phyloP scores from a whole-genome alignment of 2,797 vertebrate species.

The Mus caroli region DNA sequence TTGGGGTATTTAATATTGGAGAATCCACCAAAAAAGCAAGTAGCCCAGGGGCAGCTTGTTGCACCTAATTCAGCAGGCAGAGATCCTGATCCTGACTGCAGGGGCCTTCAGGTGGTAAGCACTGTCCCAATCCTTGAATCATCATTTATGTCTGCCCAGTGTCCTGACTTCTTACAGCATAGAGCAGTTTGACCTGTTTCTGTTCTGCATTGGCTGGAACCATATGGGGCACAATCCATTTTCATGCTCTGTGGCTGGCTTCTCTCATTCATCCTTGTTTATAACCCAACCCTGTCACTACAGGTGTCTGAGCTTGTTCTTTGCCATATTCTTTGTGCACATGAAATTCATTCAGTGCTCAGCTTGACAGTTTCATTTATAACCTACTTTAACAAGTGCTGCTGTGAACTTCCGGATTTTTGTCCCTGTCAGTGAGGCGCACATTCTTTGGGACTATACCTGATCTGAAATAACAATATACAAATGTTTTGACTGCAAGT shows the following conservation, averaged over 20 bases:
- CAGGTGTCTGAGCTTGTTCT: background rate
- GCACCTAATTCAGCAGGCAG: background rate
- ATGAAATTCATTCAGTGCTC: background rate
- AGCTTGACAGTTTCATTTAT: background rate
- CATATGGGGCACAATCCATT: background rate
- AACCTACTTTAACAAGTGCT: background rate
- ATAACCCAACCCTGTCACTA: background rate
- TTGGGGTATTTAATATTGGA: background rate
- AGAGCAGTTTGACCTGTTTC: background rate
- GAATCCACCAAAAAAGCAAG: background rate
- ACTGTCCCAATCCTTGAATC: background rate
- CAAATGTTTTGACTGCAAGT: too few species aligned
- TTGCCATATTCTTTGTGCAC: background rate
- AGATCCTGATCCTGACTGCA: background rate
- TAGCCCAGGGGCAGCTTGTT: background rate
- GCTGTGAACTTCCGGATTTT: background rate
- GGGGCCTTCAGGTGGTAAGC: background rate
- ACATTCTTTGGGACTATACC: background rate
- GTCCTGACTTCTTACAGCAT: background rate
- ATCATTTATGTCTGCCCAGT: background rate
- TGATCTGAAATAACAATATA: background rate
- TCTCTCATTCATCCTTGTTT: background rate
- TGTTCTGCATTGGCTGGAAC: background rate
- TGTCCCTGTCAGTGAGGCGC: background rate
- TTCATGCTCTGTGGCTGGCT: background rate